A percentile compares a stretch with the other conserved stretches of the same genome.
These are phyloP conservation scores for Smittia sp. DNA, from an alignment of 2,888 invertebrate genomes.

Conservation along the genomic window DNA sequence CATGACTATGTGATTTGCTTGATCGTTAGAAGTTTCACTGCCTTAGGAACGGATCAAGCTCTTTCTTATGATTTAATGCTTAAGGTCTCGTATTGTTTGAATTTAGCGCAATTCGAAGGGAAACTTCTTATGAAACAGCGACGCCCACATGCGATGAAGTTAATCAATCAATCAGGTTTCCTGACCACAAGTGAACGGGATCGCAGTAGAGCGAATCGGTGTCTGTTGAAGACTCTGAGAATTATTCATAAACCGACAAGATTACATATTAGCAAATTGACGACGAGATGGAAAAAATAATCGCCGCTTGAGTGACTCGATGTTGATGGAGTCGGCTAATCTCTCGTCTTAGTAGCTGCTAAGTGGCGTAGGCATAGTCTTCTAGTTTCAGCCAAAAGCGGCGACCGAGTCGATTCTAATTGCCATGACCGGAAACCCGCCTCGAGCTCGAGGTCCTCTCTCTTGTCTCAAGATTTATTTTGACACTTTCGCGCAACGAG, in stretches of 20 bases:
- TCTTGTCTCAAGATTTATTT: too few relatives aligned
- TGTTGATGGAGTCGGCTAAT: not conserved
- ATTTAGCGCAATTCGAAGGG: too few relatives aligned
- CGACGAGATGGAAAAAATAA: not conserved
- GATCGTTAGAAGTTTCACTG: too few relatives aligned
- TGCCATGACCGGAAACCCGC: too few relatives aligned
- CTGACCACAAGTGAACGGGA: slow-evolving; percentile 14
- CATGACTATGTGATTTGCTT: too few relatives aligned
- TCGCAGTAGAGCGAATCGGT: not conserved
- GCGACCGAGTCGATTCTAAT: not conserved
- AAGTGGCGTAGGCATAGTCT: slow-evolving; percentile 1
- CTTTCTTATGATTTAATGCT: too few relatives aligned
- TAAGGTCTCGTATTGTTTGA: too few relatives aligned
- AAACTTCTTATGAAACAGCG: too few relatives aligned
- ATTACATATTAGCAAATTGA: slow-evolving; percentile 13
- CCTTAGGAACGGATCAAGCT: too few relatives aligned
- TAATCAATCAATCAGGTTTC: slow-evolving; percentile 15
- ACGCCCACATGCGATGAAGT: not conserved
- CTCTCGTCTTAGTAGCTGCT: not conserved
- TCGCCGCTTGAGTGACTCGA: not conserved
- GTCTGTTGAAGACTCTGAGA: not conserved
- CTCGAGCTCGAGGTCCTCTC: too few relatives aligned
- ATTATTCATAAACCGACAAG: not conserved
- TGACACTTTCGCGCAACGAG: too few relatives aligned
- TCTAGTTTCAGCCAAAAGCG: not conserved